phyloP scores from a whole-genome alignment of 2,797 vertebrate species.

The Benthosema pterotum region DNA sequence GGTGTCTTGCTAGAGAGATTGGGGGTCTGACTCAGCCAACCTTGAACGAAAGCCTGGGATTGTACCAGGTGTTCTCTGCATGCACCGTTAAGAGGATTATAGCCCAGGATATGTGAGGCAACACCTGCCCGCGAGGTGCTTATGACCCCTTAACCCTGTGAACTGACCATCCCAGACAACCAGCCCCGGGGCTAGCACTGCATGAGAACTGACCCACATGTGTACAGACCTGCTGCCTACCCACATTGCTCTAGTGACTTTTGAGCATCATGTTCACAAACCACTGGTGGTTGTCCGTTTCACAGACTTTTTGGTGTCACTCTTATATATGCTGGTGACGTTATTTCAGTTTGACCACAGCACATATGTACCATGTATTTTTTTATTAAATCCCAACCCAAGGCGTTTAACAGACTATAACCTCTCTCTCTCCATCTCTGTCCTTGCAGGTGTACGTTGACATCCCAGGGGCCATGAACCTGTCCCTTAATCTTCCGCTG shows the following conservation, averaged over 20 bases:
- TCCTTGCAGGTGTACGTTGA: conserved; percentile 93
- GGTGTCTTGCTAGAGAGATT: conserved; percentile 21
- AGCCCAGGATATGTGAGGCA: conserved; percentile 69
- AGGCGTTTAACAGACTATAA: not conserved
- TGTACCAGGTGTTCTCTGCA: conserved; percentile 63
- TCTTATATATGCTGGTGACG: no score
- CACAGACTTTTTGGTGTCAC: no score
- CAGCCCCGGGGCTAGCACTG: conserved; percentile 25
- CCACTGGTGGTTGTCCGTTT: conserved; percentile 49
- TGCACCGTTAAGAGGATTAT: conserved; percentile 78
- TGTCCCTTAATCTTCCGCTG: conserved; percentile 94
- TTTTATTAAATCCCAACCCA: no score
- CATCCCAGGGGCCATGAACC: conserved; percentile 98
- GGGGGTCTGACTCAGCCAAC: conserved; percentile 50
- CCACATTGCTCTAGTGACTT: not conserved
- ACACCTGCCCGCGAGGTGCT: conserved; percentile 61
- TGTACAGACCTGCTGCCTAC: conserved; percentile 14
- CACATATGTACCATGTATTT: no score
- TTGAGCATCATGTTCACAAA: not conserved
- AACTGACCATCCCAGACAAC: conserved; percentile 29
- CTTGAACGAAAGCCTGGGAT: conserved; percentile 50
- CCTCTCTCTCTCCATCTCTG: conserved; percentile 41
- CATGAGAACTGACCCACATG: conserved; percentile 53
- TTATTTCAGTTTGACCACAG: no score
- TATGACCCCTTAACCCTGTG: conserved; percentile 63